Conservation (phyloP, 2,888 invertebrate species). For the Leptopilina drosophilae region DNA sequence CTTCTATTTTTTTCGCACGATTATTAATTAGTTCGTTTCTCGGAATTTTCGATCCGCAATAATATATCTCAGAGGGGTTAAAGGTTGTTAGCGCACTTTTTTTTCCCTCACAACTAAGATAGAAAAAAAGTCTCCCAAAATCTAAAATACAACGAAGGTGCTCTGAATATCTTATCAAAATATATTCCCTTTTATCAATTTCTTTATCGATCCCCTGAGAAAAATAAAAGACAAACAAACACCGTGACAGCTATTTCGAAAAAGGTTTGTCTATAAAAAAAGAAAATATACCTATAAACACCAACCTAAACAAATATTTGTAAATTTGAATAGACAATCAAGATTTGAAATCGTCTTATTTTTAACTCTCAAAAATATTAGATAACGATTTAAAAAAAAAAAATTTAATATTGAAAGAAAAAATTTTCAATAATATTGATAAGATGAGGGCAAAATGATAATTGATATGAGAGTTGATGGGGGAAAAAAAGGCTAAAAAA, state of each 20-base stretch:
- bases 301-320: slow-evolving; percentile 5
- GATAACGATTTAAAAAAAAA: too few relatives aligned
- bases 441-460: too few relatives aligned
- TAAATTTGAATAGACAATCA: neutral
- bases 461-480: neutral
- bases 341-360: too few relatives aligned
- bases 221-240: neutral
- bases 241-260: neutral
- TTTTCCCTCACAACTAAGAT: slow-evolving; percentile 53
- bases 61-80: neutral
- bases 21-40: slow-evolving; percentile 10
- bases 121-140: slow-evolving; percentile 57
- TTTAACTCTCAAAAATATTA: too few relatives aligned
- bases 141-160: neutral
- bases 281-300: neutral
- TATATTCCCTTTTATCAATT: neutral
- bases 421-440: too few relatives aligned
- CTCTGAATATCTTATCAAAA: neutral
- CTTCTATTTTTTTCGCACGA: slow-evolving; percentile 12
- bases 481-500: neutral
- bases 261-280: neutral
- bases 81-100: slow-evolving; percentile 14
- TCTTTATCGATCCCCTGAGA: neutral
- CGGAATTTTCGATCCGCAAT: neutral
- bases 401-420: too few relatives aligned